Base-by-base conservation (phyloP, 2,113 vertebrate genomes). In the Fulmarus glacialis region DNA sequence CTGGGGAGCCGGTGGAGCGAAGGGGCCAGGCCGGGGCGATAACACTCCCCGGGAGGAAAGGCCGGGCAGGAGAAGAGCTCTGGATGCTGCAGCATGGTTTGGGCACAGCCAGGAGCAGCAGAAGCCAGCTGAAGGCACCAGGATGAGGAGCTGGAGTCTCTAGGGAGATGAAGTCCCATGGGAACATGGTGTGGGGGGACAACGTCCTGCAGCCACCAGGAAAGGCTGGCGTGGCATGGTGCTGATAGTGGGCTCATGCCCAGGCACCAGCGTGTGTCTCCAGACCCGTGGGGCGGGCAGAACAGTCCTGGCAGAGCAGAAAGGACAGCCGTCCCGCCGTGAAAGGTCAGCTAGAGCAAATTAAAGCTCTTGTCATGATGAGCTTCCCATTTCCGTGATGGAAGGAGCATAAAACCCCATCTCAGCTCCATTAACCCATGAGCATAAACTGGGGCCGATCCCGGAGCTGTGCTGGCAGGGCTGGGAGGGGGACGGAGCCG, bases 291-390 rank as follows among this genome's bases (percentile, higher is more conserved):
- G 22, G 36, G 4, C 4, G 19, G 53, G 36, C 68, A 64, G 59
- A 34, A 60, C 3, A 8, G 32, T 87, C n/a, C 64, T 34, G 47
- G 23, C 50, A 40, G 43, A 88, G 71, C 71, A 81, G 53, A 24
- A 68, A 40, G 66, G 15, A 42, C 43, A 68, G 42, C 10, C 5
- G 2, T 36, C 8, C 26, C 6, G 0, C 47, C 0, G 3, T 3
- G 32, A 97, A 97, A 97, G 86, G 95, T 93, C 95, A 96, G 32
- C 43, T 15, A 34, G 45, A 80, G 82, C 32, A 64, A 70, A 80
- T 38, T 29, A 78, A 55, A 71, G 52, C 64, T 48, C 34, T 67
- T 14, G 12, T 43, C 80, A 71, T 95, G 11, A 97, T 78, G 68
- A 97, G 68, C 43, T 83, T 64, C 80, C 55, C 26, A 63, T 97